Percentiles rank a stretch among this genome's conserved stretches.
These are phyloP conservation scores for Hoplodrina blanda DNA, from an alignment of 2,888 invertebrate genomes.

Conservation along the genomic window DNA sequence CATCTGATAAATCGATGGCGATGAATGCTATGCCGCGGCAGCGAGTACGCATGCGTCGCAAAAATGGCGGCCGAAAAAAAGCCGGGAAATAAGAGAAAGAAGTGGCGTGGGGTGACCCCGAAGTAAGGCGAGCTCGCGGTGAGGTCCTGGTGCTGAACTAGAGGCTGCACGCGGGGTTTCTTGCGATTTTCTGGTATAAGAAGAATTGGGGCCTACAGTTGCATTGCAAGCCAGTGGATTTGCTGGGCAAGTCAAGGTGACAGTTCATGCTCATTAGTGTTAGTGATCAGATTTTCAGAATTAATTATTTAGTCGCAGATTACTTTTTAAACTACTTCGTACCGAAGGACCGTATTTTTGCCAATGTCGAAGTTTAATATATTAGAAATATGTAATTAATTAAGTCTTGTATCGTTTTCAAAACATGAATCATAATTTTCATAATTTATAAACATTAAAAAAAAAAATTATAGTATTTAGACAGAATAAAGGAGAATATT, in stretches of 20 bases:
- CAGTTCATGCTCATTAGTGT: background rate
- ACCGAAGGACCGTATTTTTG: too few species aligned
- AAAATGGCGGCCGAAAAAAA: conserved; percentile 89
- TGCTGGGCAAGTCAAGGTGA: background rate
- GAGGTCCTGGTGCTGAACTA: conserved; percentile 63
- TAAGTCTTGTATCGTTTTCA: too few species aligned
- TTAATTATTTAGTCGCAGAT: background rate
- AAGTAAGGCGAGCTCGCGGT: conserved; percentile 77
- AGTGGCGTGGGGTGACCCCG: conserved; percentile 77
- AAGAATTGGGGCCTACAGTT: background rate
- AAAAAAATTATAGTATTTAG: too few species aligned
- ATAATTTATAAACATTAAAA: too few species aligned
- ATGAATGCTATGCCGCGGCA: conserved; percentile 68
- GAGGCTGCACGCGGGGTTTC: conserved; percentile 51
- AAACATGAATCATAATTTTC: too few species aligned
- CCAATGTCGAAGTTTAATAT: background rate
- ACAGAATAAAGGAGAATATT: too few species aligned
- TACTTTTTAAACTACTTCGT: background rate
- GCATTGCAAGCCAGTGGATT: background rate
- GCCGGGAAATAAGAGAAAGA: conserved; percentile 89
- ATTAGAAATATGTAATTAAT: too few species aligned
- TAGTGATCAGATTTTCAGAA: background rate
- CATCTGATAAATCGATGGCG: conserved; percentile 84
- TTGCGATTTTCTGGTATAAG: conserved; percentile 12
- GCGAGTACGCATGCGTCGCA: conserved; percentile 84